Evolutionary conservation across 2,888 invertebrate species (phyloP).

Genomic region (Sinohyriopsis cumingii): DNA sequence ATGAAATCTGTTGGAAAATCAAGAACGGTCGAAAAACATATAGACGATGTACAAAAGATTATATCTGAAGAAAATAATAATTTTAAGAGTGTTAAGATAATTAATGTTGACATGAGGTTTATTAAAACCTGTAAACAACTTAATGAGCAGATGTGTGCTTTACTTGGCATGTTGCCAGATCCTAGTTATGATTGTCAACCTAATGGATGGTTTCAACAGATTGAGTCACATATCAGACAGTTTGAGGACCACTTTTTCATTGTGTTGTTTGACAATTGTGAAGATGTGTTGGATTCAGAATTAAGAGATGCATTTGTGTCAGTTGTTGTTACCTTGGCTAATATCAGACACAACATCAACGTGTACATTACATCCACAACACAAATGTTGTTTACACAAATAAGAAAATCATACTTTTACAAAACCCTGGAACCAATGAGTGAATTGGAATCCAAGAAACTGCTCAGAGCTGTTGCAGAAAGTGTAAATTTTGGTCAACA

Average conservation of each 20-base stretch:
- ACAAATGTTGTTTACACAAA: no score
- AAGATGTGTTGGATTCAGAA: constrained; percentile 17
- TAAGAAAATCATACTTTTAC: background rate
- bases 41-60: no score
- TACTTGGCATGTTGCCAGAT: no score
- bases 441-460: constrained; percentile 8
- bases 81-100: no score
- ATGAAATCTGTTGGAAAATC: no score
- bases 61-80: no score
- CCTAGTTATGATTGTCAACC: no score
- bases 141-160: no score
- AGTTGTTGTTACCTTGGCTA: constrained; percentile 4
- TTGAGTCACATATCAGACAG: background rate
- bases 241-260: constrained; percentile 8
- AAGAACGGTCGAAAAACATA: no score
- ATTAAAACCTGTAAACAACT: no score
- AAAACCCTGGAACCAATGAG: constrained; percentile 9
- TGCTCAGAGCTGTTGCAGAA: constrained; percentile 14
- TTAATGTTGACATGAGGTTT: no score
- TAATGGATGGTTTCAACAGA: no score
- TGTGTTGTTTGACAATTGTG: constrained; percentile 31
- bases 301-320: constrained; percentile 9
- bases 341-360: constrained; percentile 9
- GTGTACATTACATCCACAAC: constrained; percentile 23
- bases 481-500: constrained; percentile 17